A percentile compares a stretch with the other conserved stretches of the same genome.
Conservation (phyloP, 2,113 vertebrate genomes). For the Pithys albifrons region DNA sequence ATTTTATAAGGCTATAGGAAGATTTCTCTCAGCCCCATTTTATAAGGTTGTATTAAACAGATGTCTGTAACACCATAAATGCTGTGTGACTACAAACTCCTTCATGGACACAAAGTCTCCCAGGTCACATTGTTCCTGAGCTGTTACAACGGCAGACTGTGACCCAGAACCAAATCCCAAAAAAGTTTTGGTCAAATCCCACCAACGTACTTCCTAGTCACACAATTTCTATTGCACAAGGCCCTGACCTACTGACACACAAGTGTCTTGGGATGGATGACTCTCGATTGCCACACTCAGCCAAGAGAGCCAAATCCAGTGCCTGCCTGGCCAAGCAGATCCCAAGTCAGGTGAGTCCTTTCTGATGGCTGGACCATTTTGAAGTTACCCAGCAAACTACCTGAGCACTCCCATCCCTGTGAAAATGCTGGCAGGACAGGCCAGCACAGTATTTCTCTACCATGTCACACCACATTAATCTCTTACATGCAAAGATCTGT, state of each 20-base stretch:
- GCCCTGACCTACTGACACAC: neutral
- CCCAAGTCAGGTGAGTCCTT: neutral
- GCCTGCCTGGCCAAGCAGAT: neutral
- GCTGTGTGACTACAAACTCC: neutral
- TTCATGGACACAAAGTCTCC: neutral
- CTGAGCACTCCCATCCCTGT: neutral
- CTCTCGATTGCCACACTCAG: neutral
- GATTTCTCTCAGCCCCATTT: neutral
- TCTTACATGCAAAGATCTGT: neutral
- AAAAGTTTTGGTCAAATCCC: neutral
- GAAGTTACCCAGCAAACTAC: neutral
- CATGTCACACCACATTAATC: accelerated
- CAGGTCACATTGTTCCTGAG: neutral
- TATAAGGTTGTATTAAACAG: neutral
- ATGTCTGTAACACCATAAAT: neutral
- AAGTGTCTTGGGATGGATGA: neutral
- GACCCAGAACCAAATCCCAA: neutral
- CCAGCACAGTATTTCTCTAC: accelerated
- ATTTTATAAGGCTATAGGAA: neutral
- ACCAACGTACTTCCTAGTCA: neutral
- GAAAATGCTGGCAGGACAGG: neutral
- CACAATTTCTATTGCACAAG: neutral
- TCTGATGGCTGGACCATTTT: neutral
- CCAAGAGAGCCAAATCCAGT: neutral
- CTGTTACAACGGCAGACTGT: neutral